Percentiles rank a stretch among this genome's conserved stretches.
phyloP scores from a whole-genome alignment of 2,797 vertebrate species.

The Darevskia mixta region DNA sequence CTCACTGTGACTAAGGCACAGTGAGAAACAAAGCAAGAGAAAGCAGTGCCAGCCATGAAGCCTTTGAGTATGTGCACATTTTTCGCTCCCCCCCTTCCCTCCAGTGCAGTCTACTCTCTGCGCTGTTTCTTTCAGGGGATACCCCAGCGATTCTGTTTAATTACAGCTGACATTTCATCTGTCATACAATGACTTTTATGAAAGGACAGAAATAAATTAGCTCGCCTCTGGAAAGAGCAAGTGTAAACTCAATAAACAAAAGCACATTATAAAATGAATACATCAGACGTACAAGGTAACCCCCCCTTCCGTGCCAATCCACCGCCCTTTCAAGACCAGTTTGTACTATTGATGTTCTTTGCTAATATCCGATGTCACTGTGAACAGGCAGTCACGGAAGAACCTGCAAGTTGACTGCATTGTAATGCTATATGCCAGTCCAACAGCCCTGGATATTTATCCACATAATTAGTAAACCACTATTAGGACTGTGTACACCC shows the following conservation, averaged over 20 bases:
- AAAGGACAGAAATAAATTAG: conserved; percentile 36
- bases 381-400: not conserved
- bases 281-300: conserved; percentile 14
- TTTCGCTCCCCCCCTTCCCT: not conserved
- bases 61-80: not conserved
- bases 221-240: conserved; percentile 39
- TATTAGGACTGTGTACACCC: not conserved
- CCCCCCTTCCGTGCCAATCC: not conserved
- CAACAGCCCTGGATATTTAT: not conserved
- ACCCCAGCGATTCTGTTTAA: conserved; percentile 32
- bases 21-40: not conserved
- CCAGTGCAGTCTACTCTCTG: not conserved
- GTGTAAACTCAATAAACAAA: conserved; percentile 47
- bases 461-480: not conserved
- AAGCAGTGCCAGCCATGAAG: not conserved
- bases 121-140: not conserved
- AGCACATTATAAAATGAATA: conserved; percentile 12
- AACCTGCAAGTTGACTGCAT: not conserved
- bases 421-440: not conserved
- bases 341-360: conserved; percentile 17
- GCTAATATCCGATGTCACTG: not conserved
- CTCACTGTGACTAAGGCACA: not conserved
- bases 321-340: conserved; percentile 8
- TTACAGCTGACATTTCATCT: not conserved
- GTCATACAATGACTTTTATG: conserved; percentile 27